Evolutionary conservation across 2,797 vertebrate species (phyloP), one percentile per base, ranked within the genome.

Genomic region (Acipenser ruthenus): DNA sequence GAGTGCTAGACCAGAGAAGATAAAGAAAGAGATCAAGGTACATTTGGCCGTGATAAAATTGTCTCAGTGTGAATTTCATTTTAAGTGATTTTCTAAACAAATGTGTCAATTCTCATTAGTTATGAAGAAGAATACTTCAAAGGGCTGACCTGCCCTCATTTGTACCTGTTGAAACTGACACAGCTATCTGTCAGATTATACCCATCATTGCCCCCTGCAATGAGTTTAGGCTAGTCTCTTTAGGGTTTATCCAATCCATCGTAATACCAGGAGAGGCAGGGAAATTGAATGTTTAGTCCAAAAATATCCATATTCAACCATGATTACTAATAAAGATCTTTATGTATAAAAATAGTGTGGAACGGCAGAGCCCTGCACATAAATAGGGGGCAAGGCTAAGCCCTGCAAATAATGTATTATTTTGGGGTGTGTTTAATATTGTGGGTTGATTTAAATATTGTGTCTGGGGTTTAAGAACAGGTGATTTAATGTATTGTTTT

Each of bases 1-100:
- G 51, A 59, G 55, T 50, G 58, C 52, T 58, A 61, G 50, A 65
- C 58, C 50, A 6, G 37, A 52, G 8, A 12, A n/a, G 69, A 70
- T 64, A 64, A 53, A 70, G 69, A 60, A 37, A 11, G 60, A 67
- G 55, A 56, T 61, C 37, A 37, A 15, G 18, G 7, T 70, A 15
- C 0, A n/a, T 48, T 13, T 3, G 18, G 47, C 52, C n/a, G 11
- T 52, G 8, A 58, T 4, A 7, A 23, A 12, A 48, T 65, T 53
- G 23, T 65, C 62, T 60, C 52, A n/a, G 65, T 49, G 7, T 49
- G 6, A 49, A 8, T 7, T 12, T 70, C 53, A 67, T 60, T 64
- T 64, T 56, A 23, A 23, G 56, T n/a, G 37, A 59, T 66, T 66
- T 15, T 23, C 65, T 15, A 12, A 49, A 51, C 18, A 49, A 59